phyloP scores from a whole-genome alignment of 1,140 invertebrate genomes.

The Rhopalosiphum padi region DNA sequence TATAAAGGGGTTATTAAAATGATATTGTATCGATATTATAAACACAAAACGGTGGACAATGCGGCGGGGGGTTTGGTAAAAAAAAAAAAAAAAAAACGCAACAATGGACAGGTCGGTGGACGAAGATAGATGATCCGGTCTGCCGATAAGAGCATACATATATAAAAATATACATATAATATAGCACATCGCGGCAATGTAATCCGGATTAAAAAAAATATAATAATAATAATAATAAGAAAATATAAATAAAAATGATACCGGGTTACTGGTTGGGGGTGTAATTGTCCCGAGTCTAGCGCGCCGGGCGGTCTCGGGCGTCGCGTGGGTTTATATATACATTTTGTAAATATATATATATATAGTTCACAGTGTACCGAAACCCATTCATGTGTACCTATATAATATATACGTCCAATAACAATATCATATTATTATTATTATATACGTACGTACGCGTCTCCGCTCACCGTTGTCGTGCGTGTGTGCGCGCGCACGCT shows the following conservation, averaged over 20 bases:
- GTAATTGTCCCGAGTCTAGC: constrained; percentile 53
- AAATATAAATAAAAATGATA: constrained; percentile 13
- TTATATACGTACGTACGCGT: background rate
- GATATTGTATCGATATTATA: background rate
- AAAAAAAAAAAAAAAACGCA: constrained; percentile 29
- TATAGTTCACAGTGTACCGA: background rate
- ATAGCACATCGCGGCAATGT: constrained; percentile 22
- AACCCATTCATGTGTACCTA: background rate
- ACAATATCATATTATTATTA: background rate
- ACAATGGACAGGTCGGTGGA: constrained; percentile 48
- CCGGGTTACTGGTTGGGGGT: constrained; percentile 33
- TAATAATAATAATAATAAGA: background rate
- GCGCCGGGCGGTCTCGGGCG: constrained; percentile 55
- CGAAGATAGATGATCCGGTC: constrained; percentile 54
- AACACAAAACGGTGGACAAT: background rate
- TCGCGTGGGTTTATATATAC: constrained; percentile 43
- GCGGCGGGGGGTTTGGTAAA: background rate
- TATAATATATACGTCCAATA: background rate
- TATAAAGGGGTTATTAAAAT: background rate
- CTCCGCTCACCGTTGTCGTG: background rate
- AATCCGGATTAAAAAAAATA: constrained; percentile 53
- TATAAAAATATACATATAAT: background rate
- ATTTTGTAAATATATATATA: background rate
- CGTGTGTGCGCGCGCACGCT: too few relatives aligned
- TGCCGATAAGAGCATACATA: constrained; percentile 35